Conservation (phyloP, 2,797 vertebrate species). For the Rhinichthys osculus region DNA sequence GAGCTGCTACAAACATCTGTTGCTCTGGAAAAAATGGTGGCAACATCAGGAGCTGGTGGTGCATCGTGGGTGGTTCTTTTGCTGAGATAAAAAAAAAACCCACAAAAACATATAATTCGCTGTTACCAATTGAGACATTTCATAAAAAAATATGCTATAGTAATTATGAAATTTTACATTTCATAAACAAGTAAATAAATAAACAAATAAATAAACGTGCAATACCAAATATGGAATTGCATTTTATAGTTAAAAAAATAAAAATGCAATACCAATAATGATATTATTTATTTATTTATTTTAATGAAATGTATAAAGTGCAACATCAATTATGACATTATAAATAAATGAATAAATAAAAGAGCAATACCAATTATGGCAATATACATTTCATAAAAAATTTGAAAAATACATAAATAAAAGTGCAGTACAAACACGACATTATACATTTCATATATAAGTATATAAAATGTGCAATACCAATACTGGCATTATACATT, state of each 20-base stretch:
- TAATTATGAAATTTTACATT: background rate
- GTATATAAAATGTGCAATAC: no score
- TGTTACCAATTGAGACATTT: conserved; percentile 20
- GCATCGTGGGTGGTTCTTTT: conserved; percentile 61
- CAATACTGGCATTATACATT: background rate
- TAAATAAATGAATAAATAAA: background rate
- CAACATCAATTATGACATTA: background rate
- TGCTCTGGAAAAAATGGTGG: conserved; percentile 65
- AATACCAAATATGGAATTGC: background rate
- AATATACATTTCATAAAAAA: background rate
- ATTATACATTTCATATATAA: no score
- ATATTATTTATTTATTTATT: background rate
- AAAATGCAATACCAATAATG: background rate
- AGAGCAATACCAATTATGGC: background rate
- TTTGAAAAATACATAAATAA: background rate
- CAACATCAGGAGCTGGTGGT: conserved; percentile 25
- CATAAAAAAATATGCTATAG: background rate
- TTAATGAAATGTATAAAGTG: background rate
- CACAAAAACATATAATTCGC: conserved; percentile 16
- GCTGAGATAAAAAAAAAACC: conserved; percentile 6
- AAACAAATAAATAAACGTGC: background rate
- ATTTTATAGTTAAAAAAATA: background rate
- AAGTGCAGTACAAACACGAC: background rate
- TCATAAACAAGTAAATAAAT: background rate
- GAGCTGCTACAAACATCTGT: conserved; percentile 79